phyloP scores from a whole-genome alignment of 1,140 invertebrate species.

The Cataglyphis hispanica region DNA sequence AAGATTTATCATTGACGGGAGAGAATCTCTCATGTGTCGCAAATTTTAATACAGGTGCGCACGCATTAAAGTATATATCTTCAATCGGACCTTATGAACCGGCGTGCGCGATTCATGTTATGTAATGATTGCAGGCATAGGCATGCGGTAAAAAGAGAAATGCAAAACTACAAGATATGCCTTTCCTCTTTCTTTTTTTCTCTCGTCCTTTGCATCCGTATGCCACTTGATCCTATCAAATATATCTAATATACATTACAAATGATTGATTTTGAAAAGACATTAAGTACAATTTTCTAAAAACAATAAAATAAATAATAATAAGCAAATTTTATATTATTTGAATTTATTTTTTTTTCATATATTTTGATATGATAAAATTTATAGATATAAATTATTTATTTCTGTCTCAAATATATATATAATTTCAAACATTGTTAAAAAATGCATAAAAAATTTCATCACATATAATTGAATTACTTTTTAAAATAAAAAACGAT shows the following conservation, averaged over 20 bases:
- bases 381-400: neutral
- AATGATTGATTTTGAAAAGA: neutral
- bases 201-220: too few species aligned
- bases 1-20: conserved; percentile 23
- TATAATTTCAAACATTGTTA: neutral
- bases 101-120: neutral
- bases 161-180: neutral
- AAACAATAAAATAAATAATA: neutral
- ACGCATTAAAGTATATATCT: conserved; percentile 1
- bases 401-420: neutral
- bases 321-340: neutral
- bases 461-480: neutral
- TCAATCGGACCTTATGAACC: neutral
- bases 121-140: neutral
- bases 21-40: too few species aligned
- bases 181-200: too few species aligned
- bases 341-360: neutral
- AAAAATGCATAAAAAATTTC: neutral
- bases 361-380: neutral
- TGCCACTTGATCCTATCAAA: neutral
- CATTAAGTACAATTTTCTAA: neutral
- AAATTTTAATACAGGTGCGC: conserved; percentile 5
- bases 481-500: neutral
- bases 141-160: neutral
- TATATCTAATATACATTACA: neutral